Percentiles rank a stretch among this genome's conserved stretches.
These are phyloP conservation scores for Neogale vison DNA, from an alignment of 2,113 vertebrate species.

Conservation along the genomic window DNA sequence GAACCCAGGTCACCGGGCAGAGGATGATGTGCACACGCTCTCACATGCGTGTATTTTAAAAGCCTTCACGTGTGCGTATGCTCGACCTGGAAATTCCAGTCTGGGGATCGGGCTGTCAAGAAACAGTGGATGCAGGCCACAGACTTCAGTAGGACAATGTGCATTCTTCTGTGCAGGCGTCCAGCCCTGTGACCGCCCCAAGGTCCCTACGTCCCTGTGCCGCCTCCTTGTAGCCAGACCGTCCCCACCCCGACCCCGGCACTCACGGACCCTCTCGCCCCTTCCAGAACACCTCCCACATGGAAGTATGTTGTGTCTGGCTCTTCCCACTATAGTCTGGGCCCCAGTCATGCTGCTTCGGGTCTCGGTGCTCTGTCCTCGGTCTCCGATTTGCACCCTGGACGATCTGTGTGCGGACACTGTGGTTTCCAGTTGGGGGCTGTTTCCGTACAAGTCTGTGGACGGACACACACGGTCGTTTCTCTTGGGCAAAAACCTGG, in stretches of 20 bases:
- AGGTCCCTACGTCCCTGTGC: neutral
- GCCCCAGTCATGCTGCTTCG: fast-evolving
- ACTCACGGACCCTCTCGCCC: neutral
- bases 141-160: neutral
- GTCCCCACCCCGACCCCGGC: neutral
- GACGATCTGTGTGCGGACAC: fast-evolving
- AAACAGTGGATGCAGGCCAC: neutral
- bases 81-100: neutral
- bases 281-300: neutral
- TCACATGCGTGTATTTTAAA: neutral
- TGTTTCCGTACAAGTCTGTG: neutral
- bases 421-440: neutral
- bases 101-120: neutral
- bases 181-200: neutral
- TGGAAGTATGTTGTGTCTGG: fast-evolving
- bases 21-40: neutral
- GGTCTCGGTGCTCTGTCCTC: too few relatives aligned
- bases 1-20: neutral
- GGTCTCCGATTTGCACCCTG: fast-evolving
- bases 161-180: neutral
- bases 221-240: neutral
- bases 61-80: neutral
- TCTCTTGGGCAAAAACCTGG: neutral
- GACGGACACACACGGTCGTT: fast-evolving
- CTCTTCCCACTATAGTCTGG: neutral